Percentiles rank a stretch among this genome's conserved stretches.
Evolutionary conservation across 1,140 invertebrate genomes (phyloP).

Genomic region (Himalopsyche phryganea): DNA sequence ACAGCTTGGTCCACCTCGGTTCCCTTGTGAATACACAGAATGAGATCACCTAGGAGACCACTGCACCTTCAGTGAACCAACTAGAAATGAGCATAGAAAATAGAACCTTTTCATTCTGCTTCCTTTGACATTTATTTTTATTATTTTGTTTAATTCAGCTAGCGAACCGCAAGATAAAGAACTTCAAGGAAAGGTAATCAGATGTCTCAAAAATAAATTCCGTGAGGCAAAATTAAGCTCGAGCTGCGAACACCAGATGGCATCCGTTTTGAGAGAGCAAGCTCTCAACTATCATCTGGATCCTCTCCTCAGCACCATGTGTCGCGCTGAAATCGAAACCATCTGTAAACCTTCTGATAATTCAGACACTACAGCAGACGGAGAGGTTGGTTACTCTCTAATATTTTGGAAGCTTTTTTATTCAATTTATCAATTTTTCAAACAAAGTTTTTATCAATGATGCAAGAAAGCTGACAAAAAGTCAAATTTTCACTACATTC

Average conservation of each 20-base stretch:
- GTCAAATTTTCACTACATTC: too few species aligned
- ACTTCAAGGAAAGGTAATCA: conserved; percentile 64
- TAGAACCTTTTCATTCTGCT: too few species aligned
- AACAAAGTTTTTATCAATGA: too few species aligned
- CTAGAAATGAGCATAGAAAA: too few species aligned
- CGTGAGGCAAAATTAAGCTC: conserved; percentile 66
- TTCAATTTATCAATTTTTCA: too few species aligned
- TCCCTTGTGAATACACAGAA: too few species aligned
- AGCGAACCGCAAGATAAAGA: conserved; percentile 55
- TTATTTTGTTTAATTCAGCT: conserved; percentile 37
- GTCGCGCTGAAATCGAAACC: conserved; percentile 64
- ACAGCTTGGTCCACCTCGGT: too few species aligned
- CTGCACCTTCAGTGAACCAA: too few species aligned
- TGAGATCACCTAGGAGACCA: too few species aligned
- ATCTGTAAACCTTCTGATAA: conserved; percentile 56
- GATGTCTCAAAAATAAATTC: conserved; percentile 74
- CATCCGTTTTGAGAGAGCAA: conserved; percentile 77
- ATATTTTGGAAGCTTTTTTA: too few species aligned
- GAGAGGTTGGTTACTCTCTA: conserved; percentile 46
- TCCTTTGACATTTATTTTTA: neutral
- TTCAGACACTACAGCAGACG: conserved; percentile 52
- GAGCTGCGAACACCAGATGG: conserved; percentile 80
- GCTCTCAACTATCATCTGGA: conserved; percentile 84
- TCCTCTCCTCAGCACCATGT: conserved; percentile 74
- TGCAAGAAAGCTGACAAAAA: too few species aligned